Evolutionary conservation across 2,888 invertebrate genomes (phyloP), one percentile per base, ranked within the genome.

Genomic region (Tiphia femorata): DNA sequence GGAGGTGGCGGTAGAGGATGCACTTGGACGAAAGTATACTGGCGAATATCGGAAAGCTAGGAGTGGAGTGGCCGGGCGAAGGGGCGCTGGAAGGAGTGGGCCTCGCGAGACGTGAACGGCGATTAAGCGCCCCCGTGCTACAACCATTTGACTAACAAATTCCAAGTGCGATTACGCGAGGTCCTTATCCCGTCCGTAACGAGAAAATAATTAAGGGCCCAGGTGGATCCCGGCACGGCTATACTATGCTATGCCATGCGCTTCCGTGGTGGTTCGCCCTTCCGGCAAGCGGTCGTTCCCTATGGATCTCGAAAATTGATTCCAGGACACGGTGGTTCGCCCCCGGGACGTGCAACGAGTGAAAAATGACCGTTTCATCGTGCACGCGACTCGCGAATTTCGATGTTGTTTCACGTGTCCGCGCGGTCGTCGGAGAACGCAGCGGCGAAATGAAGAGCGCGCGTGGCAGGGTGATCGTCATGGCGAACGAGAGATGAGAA

Each of bases 81-180:
- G 16, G 12, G 20, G 14, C 17, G 56, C 35, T 17, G 19, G 35
- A 20, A 12, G 14, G 16, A 20, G 21, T 19, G 50, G 46, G 35
- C 10, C 49, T 54, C 41, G 35, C 49, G 40, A 17, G 37, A 17
- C 12, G 19, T 47, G 30, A 35, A 29, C 38, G 7, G 37, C 49
- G 50, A 58, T 67, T 62, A 56, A 64, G 67, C 44, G 40, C 47
- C 33, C 43, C 16, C 27, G 20, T 5, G 25, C 33, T 16, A 44
- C n/a, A n/a, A n/a, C 51, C 43, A 67, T 67, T 67, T 67, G 67
- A 67, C 58, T 67, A 64, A 46, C 67, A 67, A 57, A 67, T 67
- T 52, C 33, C 27, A 21, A 12, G 42, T 33, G 48, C 53, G 54
- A 56, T 67, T 63, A 62, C 62, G 29, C 17, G 42, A 12, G 12